Evolutionary conservation across 2,113 vertebrate species (phyloP).

Genomic region (Eptesicus fuscus): DNA sequence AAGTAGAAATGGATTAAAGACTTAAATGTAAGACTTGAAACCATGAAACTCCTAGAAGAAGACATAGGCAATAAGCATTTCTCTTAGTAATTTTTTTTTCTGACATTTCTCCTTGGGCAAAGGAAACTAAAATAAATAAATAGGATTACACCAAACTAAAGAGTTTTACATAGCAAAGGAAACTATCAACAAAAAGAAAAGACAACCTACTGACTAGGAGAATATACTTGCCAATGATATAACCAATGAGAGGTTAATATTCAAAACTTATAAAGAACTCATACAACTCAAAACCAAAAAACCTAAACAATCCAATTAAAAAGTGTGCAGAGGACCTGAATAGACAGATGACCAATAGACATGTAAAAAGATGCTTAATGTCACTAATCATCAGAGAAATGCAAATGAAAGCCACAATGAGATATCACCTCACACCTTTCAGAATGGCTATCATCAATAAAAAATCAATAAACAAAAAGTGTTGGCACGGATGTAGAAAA

Average conservation of each 20-base stretch:
- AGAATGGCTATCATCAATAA: background rate
- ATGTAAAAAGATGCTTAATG: background rate
- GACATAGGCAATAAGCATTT: background rate
- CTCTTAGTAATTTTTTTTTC: too few species aligned
- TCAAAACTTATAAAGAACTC: background rate
- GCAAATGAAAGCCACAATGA: background rate
- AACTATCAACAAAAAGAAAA: background rate
- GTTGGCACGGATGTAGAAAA: background rate
- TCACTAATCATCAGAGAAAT: background rate
- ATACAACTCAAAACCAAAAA: background rate
- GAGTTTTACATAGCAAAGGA: background rate
- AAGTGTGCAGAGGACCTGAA: background rate
- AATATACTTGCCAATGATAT: background rate
- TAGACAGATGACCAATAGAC: background rate
- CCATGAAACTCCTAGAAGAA: background rate
- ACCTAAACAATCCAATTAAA: background rate
- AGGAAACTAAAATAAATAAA: background rate
- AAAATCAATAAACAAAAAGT: background rate
- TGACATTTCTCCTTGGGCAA: background rate
- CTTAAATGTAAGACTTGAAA: background rate
- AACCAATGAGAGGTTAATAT: background rate
- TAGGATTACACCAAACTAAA: background rate
- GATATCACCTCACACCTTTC: background rate
- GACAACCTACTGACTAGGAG: background rate
- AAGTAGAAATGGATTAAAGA: background rate